phyloP scores from a whole-genome alignment of 2,888 invertebrate species.

The Epirrhoe tristata region DNA sequence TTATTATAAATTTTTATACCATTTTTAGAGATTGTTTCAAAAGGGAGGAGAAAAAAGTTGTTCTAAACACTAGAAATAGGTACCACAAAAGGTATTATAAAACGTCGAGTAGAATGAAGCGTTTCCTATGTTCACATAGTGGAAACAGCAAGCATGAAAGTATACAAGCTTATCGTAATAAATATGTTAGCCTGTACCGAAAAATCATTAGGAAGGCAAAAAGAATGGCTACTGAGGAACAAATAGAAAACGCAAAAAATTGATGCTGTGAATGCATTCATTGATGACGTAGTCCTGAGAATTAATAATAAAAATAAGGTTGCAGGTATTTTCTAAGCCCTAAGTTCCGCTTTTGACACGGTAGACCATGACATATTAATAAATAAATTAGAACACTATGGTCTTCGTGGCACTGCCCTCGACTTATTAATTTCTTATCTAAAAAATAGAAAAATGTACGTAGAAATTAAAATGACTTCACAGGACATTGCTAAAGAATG shows the following conservation, averaged over 20 bases:
- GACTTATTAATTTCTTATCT: too few species aligned
- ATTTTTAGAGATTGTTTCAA: slow-evolving; percentile 6
- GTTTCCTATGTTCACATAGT: background rate
- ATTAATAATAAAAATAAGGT: too few species aligned
- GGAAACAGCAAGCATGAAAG: background rate
- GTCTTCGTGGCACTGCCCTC: too few species aligned
- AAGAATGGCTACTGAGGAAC: background rate
- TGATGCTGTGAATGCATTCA: too few species aligned
- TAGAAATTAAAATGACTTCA: too few species aligned
- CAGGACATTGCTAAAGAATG: too few species aligned
- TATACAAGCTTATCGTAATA: background rate
- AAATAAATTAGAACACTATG: too few species aligned
- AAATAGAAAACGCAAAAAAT: background rate
- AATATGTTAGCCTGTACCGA: background rate
- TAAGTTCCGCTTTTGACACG: too few species aligned
- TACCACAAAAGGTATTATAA: background rate
- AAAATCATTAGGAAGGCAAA: slow-evolving; percentile 6
- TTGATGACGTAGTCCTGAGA: too few species aligned
- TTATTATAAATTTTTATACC: background rate
- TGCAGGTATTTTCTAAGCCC: too few species aligned
- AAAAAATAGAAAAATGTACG: too few species aligned
- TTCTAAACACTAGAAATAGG: background rate
- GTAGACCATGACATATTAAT: too few species aligned
- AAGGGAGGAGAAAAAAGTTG: background rate
- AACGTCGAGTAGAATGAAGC: slow-evolving; percentile 6